Evolutionary conservation across 92 coral and sea anemone species (phyloP).

Genomic region (Epizoanthus rinbou): DNA sequence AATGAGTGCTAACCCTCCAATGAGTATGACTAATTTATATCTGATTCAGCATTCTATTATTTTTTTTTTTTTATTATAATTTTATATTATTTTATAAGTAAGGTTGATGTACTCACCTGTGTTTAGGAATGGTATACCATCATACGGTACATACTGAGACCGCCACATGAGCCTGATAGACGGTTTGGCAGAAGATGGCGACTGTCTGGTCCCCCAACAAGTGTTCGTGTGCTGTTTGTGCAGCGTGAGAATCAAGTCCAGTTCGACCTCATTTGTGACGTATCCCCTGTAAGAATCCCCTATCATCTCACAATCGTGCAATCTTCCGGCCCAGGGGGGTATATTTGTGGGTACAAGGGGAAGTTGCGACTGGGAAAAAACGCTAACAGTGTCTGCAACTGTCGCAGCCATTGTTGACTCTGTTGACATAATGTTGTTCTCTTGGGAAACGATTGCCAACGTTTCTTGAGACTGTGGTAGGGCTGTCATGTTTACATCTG

Average conservation of each 20-base stretch:
- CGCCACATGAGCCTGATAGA: constrained; percentile 98
- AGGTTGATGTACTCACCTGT: constrained; percentile 66
- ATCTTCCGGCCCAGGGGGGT: constrained; percentile 95
- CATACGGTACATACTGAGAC: constrained; percentile 96
- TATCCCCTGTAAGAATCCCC: constrained; percentile 99
- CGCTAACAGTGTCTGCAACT: constrained; percentile 33
- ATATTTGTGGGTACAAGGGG: constrained; percentile 66
- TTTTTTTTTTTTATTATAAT: too few relatives aligned
- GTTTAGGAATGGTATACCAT: constrained; percentile 97
- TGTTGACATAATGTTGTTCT: constrained; percentile 30
- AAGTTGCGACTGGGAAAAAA: constrained; percentile 25
- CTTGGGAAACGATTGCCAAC: constrained; percentile 27
- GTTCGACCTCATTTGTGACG: constrained; percentile 89
- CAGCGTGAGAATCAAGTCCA: constrained; percentile 83
- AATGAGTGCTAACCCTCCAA: too few relatives aligned
- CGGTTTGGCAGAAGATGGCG: constrained; percentile 98
- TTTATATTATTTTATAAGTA: too few relatives aligned
- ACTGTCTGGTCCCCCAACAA: constrained; percentile 98
- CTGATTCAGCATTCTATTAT: too few relatives aligned
- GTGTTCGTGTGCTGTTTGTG: constrained; percentile 96
- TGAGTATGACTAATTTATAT: too few relatives aligned
- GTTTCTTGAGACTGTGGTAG: constrained; percentile 34
- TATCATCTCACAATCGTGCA: constrained; percentile 92
- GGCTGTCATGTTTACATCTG: constrained; percentile 32
- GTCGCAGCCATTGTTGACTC: constrained; percentile 28